phyloP scores from a whole-genome alignment of 2,113 vertebrate genomes.

The Rhynchomys soricoides region DNA sequence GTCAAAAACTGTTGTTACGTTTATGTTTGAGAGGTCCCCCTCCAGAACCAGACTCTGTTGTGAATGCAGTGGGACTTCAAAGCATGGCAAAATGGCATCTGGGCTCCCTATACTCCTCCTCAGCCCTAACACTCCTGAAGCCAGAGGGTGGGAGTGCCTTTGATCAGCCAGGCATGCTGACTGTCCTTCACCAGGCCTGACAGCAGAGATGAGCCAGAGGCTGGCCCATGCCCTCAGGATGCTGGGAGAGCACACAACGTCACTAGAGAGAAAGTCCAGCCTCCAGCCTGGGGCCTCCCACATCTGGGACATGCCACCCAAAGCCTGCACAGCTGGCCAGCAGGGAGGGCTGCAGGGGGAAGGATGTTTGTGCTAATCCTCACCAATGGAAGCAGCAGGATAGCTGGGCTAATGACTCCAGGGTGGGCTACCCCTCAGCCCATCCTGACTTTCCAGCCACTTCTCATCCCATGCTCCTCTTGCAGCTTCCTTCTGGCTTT shows the following conservation, averaged over 20 bases:
- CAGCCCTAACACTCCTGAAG: constrained; percentile 25
- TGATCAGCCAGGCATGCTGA: constrained; percentile 79
- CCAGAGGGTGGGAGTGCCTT: constrained; percentile 73
- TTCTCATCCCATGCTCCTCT: constrained; percentile 52
- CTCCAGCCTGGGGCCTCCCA: constrained; percentile 70
- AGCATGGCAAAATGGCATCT: constrained; percentile 76
- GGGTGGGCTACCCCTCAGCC: constrained; percentile 63
- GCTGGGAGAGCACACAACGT: constrained; percentile 67
- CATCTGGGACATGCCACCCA: constrained; percentile 73
- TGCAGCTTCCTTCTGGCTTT: not conserved
- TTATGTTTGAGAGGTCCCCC: constrained; percentile 47
- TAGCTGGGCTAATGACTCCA: constrained; percentile 60
- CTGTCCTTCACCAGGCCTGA: constrained; percentile 76
- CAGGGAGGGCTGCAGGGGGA: constrained; percentile 66
- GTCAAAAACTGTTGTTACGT: constrained; percentile 46
- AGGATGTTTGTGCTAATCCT: constrained; percentile 74
- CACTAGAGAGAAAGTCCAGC: constrained; percentile 79
- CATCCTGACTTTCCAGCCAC: constrained; percentile 26
- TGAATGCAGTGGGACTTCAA: constrained; percentile 72
- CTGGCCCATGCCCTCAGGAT: constrained; percentile 76
- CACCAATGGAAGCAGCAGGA: constrained; percentile 55
- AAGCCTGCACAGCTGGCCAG: constrained; percentile 70
- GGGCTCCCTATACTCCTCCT: constrained; percentile 64
- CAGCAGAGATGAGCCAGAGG: constrained; percentile 82
- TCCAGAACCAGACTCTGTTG: constrained; percentile 51